Evolutionary conservation across 2,113 vertebrate genomes (phyloP).

Genomic region (Oncorhynchus tshawytscha): DNA sequence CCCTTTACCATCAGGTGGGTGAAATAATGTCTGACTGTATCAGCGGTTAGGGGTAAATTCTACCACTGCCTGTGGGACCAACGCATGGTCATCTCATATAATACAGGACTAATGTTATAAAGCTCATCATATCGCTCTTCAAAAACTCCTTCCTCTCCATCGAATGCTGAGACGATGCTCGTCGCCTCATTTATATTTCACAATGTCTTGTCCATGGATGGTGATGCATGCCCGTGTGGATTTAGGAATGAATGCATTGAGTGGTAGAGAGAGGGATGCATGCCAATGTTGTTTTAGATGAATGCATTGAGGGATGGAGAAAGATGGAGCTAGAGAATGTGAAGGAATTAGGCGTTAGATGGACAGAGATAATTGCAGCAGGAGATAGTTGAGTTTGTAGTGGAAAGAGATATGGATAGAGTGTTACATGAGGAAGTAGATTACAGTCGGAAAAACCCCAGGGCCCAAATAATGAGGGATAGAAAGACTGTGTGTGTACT

Average conservation of each 20-base stretch:
- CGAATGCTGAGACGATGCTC: conserved; percentile 23
- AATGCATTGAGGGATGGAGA: neutral
- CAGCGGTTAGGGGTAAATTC: conserved; percentile 34
- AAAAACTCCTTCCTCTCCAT: conserved; percentile 40
- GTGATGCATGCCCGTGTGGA: neutral
- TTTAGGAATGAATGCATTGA: too few relatives aligned
- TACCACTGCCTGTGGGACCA: conserved; percentile 20
- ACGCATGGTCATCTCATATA: conserved; percentile 64
- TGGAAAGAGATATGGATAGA: neutral
- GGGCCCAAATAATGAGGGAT: neutral
- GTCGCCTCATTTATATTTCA: conserved; percentile 21
- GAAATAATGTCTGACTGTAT: conserved; percentile 32
- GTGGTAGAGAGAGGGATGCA: neutral
- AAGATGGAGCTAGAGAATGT: neutral
- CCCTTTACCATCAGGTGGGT: neutral
- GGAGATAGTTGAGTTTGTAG: neutral
- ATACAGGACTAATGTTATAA: conserved; percentile 33
- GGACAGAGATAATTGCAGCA: neutral
- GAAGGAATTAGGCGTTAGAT: neutral
- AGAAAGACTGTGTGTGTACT: neutral
- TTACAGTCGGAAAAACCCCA: neutral
- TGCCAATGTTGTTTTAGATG: too few relatives aligned
- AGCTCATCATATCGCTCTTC: conserved; percentile 36
- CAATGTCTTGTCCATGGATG: neutral
- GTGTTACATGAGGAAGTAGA: neutral